Base-by-base conservation (phyloP, 2,113 vertebrate species). In the Burhinus bistriatus region DNA sequence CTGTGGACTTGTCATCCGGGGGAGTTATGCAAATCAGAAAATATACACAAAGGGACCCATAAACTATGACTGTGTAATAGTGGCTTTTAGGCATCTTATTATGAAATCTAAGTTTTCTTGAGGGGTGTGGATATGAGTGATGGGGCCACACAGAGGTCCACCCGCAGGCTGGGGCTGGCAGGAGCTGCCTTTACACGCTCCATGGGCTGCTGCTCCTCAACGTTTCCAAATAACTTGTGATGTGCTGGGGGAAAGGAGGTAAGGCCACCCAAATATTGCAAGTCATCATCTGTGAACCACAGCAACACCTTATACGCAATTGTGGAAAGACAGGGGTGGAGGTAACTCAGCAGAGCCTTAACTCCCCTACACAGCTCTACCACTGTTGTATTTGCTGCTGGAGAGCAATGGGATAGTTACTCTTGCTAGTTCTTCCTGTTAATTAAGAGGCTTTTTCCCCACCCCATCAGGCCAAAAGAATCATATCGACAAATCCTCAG, bases 351-450 rank as follows among this genome's bases (percentile, higher is more conserved):
- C 61, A 75, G 17, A 70, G 22, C 38, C 73, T 13, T 3, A 0
- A 0, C 22, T 45, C 6, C 54, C 15, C 15, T 22, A 27, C 3
- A 2, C 65, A 51, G 30, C 18, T 44, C 40, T 18, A 0, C 1
- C 27, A 42, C n/a, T 59, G 76, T 14, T 2, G 0, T 4, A 19
- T 54, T 20, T 80, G 62, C 17, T 89, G 71, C 62, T 52, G 29
- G 34, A 81, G 32, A 42, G 17, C 16, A 26, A 55, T 18, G 23
- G 44, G 21, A 55, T 6, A 26, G 36, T 1, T 66, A 49, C 52
- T 58, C 59, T 58, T 15, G 12, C 30, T 57, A 66, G 51, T 9
- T 38, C 26, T n/a, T 83, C 36, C 13, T 59, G 23, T 52, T 73
- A 54, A 54, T 59, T n/a, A 45, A 80, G 23, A 52, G 27, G 9